Conservation (phyloP, 2,888 invertebrate species). For the Pandemis corylana region DNA sequence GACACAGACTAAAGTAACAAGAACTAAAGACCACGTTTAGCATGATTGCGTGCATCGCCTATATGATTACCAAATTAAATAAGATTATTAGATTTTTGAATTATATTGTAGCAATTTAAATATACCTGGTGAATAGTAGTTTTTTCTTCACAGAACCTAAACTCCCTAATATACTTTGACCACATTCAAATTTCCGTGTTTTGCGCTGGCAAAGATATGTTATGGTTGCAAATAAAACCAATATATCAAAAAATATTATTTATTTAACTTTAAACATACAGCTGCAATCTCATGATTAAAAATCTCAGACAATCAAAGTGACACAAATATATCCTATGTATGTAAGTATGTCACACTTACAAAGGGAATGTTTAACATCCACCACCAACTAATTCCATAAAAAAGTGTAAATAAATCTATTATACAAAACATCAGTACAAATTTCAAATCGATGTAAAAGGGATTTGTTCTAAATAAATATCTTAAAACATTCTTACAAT, state of each 20-base stretch:
- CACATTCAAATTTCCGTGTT: too few relatives aligned
- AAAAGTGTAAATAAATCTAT: conserved; percentile 25
- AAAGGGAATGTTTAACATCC: conserved; percentile 36
- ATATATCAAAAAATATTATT: conserved; percentile 17
- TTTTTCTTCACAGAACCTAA: too few relatives aligned
- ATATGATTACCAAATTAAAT: too few relatives aligned
- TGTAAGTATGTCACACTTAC: not conserved
- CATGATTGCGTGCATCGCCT: too few relatives aligned
- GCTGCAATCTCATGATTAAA: conserved; percentile 35
- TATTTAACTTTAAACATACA: conserved; percentile 23
- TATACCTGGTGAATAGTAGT: too few relatives aligned
- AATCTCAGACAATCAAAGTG: conserved; percentile 18
- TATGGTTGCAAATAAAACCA: not conserved
- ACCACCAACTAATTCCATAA: conserved; percentile 23
- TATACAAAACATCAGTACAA: conserved; percentile 26
- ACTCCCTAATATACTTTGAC: too few relatives aligned
- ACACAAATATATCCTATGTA: not conserved
- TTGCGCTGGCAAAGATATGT: too few relatives aligned
- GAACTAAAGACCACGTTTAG: too few relatives aligned
- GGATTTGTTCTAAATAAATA: not conserved
- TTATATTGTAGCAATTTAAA: too few relatives aligned
- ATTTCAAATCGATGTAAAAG: not conserved
- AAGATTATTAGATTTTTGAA: too few relatives aligned
- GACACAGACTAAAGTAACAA: too few relatives aligned
- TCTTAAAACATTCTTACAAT: too few relatives aligned